These are phyloP conservation scores for Pedetes capensis DNA, from an alignment of 2,113 vertebrate species.

Conservation along the genomic window DNA sequence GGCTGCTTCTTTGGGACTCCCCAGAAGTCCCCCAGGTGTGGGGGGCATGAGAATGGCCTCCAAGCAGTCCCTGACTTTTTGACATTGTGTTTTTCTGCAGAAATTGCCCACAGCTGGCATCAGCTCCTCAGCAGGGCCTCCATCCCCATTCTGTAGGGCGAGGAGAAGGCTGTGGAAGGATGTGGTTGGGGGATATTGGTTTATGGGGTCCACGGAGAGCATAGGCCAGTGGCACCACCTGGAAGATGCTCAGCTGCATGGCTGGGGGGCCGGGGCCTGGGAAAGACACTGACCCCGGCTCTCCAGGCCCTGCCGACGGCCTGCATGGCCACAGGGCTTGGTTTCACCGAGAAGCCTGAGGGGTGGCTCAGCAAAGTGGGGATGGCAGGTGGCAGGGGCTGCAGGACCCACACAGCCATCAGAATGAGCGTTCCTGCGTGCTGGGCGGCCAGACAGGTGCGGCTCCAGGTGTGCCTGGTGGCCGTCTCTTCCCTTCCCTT, in stretches of 20 bases:
- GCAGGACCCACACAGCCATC: fast-evolving
- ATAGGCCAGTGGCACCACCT: not conserved
- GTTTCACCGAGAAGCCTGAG: not conserved
- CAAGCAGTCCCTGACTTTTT: fast-evolving
- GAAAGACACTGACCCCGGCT: not conserved
- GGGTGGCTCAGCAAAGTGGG: too few species aligned
- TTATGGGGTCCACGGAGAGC: not conserved
- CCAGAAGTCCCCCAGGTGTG: not conserved
- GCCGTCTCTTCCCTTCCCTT: too few species aligned
- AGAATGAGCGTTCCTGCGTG: too few species aligned
- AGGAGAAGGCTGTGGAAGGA: not conserved
- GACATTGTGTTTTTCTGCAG: not conserved
- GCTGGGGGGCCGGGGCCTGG: fast-evolving
- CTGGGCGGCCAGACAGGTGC: not conserved
- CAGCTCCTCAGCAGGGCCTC: not conserved
- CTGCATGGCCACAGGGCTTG: fast-evolving
- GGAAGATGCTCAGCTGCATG: fast-evolving
- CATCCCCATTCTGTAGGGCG: fast-evolving
- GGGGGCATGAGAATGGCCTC: not conserved
- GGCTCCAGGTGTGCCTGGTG: fast-evolving
- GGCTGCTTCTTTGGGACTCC: not conserved
- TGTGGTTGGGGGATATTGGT: not conserved
- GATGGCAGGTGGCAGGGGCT: too few species aligned
- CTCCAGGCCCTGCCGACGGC: fast-evolving
- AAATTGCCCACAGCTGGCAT: fast-evolving